Conservation (phyloP, 2,888 invertebrate genomes). For the Ennomos erosarius region DNA sequence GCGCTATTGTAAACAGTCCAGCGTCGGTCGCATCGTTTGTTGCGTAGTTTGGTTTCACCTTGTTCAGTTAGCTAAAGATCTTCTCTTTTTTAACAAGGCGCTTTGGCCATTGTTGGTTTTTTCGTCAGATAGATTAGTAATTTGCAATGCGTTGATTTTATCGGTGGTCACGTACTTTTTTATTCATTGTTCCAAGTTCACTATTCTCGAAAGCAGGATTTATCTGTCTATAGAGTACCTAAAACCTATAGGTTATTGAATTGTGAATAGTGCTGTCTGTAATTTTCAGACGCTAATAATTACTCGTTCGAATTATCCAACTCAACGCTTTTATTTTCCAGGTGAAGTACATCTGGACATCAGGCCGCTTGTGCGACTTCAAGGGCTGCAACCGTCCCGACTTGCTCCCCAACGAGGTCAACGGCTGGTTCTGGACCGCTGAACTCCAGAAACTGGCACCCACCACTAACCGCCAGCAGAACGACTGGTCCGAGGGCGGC, state of each 20-base stretch:
- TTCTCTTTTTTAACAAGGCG: constrained; percentile 45
- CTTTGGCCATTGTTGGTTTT: constrained; percentile 51
- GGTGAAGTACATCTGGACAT: constrained; percentile 96
- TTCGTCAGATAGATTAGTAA: constrained; percentile 30
- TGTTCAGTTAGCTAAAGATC: constrained; percentile 48
- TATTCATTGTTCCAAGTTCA: constrained; percentile 11
- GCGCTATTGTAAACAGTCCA: constrained; percentile 47
- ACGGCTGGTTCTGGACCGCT: constrained; percentile 97
- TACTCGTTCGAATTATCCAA: constrained; percentile 1
- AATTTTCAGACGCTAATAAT: background rate
- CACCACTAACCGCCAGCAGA: constrained; percentile 91
- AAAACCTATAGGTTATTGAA: too few species aligned
- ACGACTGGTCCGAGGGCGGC: constrained; percentile 95
- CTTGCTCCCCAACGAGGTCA: constrained; percentile 91
- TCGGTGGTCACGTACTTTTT: constrained; percentile 14
- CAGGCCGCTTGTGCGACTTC: constrained; percentile 95
- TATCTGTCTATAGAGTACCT: too few species aligned
- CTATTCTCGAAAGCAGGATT: background rate
- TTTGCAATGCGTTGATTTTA: constrained; percentile 31
- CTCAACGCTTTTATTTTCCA: constrained; percentile 58
- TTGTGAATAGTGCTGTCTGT: too few species aligned
- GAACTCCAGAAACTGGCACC: constrained; percentile 94
- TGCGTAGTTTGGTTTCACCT: constrained; percentile 49
- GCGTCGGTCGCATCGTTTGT: constrained; percentile 11
- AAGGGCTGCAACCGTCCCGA: constrained; percentile 95